phyloP scores from a whole-genome alignment of 2,113 vertebrate species.

The Channa argus region DNA sequence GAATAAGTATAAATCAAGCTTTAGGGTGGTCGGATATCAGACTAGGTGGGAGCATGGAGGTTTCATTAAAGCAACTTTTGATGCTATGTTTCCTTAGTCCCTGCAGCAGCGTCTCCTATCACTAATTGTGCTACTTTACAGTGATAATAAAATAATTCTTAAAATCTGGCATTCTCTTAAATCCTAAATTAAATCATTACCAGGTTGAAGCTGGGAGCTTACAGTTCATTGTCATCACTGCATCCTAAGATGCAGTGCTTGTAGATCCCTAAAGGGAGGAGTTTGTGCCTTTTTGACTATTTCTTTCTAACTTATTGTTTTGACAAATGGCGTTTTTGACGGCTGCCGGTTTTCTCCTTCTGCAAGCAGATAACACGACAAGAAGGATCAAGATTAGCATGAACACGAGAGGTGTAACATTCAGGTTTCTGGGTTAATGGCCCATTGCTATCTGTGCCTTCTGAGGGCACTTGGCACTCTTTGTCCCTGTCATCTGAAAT shows the following conservation, averaged over 20 bases:
- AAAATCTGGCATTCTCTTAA: neutral
- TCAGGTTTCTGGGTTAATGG: too few relatives aligned
- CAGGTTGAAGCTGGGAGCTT: neutral
- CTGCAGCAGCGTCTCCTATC: neutral
- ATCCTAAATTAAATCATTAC: neutral
- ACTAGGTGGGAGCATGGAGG: too few relatives aligned
- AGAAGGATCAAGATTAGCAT: constrained; percentile 86
- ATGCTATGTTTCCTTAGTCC: constrained; percentile 12
- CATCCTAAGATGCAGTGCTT: constrained; percentile 24
- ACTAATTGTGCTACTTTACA: neutral
- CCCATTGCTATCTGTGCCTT: constrained; percentile 82
- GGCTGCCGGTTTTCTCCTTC: constrained; percentile 74
- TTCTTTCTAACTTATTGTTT: constrained; percentile 82
- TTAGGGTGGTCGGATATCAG: neutral
- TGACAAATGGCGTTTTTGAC: constrained; percentile 88
- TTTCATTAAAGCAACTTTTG: too few relatives aligned
- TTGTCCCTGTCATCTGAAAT: constrained; percentile 87
- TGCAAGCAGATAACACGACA: constrained; percentile 83
- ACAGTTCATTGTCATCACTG: constrained; percentile 57
- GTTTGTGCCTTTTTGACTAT: constrained; percentile 86
- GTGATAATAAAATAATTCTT: neutral
- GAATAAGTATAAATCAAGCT: neutral
- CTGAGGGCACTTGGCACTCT: constrained; percentile 86
- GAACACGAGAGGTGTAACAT: constrained; percentile 82
- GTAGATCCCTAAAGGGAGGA: constrained; percentile 56